Evolutionary conservation across 2,113 vertebrate genomes (phyloP).

Genomic region (Chaetodon auriga): DNA sequence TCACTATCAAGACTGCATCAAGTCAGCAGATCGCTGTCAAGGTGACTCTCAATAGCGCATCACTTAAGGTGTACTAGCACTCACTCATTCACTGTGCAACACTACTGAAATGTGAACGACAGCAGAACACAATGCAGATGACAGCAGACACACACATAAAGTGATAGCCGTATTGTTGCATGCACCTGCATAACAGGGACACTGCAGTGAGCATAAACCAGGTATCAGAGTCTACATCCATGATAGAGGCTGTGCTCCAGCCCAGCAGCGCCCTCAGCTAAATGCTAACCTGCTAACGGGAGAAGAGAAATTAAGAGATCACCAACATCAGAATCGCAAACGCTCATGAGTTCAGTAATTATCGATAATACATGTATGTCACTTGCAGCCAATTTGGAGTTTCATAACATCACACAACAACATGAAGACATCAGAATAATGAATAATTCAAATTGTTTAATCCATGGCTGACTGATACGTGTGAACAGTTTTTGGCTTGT

Average conservation of each 20-base stretch:
- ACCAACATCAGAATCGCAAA: not conserved
- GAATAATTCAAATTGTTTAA: conserved; percentile 25
- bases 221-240: too few species aligned
- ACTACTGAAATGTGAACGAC: not conserved
- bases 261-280: too few species aligned
- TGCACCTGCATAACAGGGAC: too few species aligned
- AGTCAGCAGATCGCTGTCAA: not conserved
- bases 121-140: not conserved
- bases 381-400: not conserved
- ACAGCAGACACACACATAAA: not conserved
- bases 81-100: not conserved
- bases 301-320: too few species aligned
- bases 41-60: not conserved
- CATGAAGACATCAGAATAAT: conserved; percentile 1
- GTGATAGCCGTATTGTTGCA: too few species aligned
- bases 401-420: conserved; percentile 3
- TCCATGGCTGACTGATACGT: conserved; percentile 24
- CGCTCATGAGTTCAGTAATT: not conserved
- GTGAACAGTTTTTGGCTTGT: conserved; percentile 33
- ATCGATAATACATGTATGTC: not conserved
- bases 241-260: too few species aligned
- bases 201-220: too few species aligned
- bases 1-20: not conserved
- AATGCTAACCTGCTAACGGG: too few species aligned
- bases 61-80: too few species aligned